These are phyloP conservation scores for Calyptommatus sinebrachiatus DNA, from an alignment of 2,113 vertebrate species.

Conservation along the genomic window DNA sequence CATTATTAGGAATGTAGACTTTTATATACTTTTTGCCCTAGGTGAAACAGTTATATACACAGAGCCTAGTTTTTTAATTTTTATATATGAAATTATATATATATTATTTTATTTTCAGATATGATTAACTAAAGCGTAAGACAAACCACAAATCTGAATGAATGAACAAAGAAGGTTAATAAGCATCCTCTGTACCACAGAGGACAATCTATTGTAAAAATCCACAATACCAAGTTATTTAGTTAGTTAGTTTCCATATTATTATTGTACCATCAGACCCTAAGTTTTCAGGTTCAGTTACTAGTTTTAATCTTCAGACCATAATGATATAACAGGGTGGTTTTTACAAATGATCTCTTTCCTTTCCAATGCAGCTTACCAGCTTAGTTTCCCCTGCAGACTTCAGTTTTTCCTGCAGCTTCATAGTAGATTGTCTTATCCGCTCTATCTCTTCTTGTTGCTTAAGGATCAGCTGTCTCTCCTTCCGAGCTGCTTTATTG, in stretches of 20 bases:
- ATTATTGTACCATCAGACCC: background rate
- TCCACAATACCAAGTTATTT: background rate
- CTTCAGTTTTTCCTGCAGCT: conserved; percentile 90
- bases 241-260: background rate
- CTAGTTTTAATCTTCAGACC: background rate
- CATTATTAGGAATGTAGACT: background rate
- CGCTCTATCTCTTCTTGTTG: conserved; percentile 95
- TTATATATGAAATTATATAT: no score
- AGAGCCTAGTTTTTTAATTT: no score
- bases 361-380: conserved; percentile 65
- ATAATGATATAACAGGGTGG: background rate
- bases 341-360: conserved; percentile 2
- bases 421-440: conserved; percentile 89
- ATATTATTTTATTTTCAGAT: no score
- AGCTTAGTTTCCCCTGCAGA: conserved; percentile 79
- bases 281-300: background rate
- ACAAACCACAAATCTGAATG: no score
- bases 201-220: background rate
- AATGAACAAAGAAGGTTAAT: background rate
- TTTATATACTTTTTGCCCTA: no score
- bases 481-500: conserved; percentile 91
- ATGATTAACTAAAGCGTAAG: no score
- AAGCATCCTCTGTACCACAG: background rate
- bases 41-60: no score
- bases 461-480: conserved; percentile 93